A percentile compares a stretch with the other conserved stretches of the same genome.
These are phyloP conservation scores for Elanus axillaris DNA, from an alignment of 2,113 vertebrate species.

Conservation along the genomic window DNA sequence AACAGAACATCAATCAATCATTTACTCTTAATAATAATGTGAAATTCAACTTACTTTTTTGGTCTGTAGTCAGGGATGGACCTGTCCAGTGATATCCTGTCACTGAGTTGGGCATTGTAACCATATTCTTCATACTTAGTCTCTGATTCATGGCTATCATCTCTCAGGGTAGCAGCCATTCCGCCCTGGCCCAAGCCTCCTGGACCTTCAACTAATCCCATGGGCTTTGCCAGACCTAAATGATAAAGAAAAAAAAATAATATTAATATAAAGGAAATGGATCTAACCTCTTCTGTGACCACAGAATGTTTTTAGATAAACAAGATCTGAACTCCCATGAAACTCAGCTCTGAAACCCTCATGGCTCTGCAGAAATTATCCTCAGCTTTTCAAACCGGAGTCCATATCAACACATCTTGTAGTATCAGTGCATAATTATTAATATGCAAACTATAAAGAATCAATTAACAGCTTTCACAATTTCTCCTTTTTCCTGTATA, in stretches of 20 bases:
- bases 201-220: slow-evolving; percentile 95
- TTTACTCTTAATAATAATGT: background rate
- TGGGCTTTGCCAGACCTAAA: slow-evolving; percentile 93
- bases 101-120: slow-evolving; percentile 96
- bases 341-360: background rate
- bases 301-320: background rate
- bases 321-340: background rate
- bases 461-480: background rate
- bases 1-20: background rate
- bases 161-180: slow-evolving; percentile 86
- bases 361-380: background rate
- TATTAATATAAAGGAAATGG: background rate
- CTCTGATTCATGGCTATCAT: slow-evolving; percentile 85
- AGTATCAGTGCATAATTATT: background rate
- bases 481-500: background rate
- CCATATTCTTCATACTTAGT: slow-evolving; percentile 93
- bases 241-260: background rate
- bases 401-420: background rate
- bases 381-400: background rate
- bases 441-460: background rate
- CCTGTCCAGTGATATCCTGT: slow-evolving; percentile 95
- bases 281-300: background rate
- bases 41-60: slow-evolving; percentile 83
- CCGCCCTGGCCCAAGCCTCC: slow-evolving; percentile 96
- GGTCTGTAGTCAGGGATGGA: slow-evolving; percentile 97